These are phyloP conservation scores for Silvanus unidentatus DNA, from an alignment of 2,888 invertebrate genomes.

Conservation along the genomic window DNA sequence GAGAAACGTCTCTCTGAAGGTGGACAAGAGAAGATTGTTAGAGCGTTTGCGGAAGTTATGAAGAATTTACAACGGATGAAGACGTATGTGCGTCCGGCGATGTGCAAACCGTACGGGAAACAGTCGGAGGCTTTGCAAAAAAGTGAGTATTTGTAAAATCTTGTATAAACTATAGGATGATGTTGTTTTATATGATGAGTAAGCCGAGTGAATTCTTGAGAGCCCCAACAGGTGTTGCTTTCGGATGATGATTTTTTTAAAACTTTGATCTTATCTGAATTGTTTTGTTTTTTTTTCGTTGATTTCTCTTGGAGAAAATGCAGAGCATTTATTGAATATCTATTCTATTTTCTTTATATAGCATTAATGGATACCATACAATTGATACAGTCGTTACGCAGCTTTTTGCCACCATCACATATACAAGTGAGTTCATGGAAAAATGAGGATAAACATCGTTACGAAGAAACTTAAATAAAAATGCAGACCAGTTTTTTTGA, in stretches of 20 bases:
- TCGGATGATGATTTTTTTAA: constrained; percentile 33
- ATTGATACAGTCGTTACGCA: constrained; percentile 76
- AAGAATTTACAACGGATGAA: constrained; percentile 86
- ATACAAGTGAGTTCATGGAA: constrained; percentile 88
- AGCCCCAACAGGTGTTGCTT: constrained; percentile 32
- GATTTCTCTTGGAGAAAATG: constrained; percentile 1
- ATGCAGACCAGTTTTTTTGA: background rate
- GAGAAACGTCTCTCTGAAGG: constrained; percentile 45
- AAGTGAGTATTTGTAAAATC: no score
- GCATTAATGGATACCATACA: constrained; percentile 83
- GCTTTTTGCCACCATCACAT: constrained; percentile 80
- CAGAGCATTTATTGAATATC: constrained; percentile 2
- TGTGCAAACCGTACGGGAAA: constrained; percentile 88
- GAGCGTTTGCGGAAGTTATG: constrained; percentile 80
- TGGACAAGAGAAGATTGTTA: constrained; percentile 79
- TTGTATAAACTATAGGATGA: no score
- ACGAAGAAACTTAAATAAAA: constrained; percentile 39
- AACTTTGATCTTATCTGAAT: constrained; percentile 41
- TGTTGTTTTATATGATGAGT: constrained; percentile 32
- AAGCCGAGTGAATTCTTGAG: constrained; percentile 35
- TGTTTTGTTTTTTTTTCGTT: constrained; percentile 7
- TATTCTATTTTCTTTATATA: constrained; percentile 40
- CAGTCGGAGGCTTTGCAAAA: constrained; percentile 85
- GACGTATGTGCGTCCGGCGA: constrained; percentile 78
- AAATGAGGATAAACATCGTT: constrained; percentile 69